Evolutionary conservation across 2,888 invertebrate species (phyloP).

Genomic region (Drosophila pegasa): DNA sequence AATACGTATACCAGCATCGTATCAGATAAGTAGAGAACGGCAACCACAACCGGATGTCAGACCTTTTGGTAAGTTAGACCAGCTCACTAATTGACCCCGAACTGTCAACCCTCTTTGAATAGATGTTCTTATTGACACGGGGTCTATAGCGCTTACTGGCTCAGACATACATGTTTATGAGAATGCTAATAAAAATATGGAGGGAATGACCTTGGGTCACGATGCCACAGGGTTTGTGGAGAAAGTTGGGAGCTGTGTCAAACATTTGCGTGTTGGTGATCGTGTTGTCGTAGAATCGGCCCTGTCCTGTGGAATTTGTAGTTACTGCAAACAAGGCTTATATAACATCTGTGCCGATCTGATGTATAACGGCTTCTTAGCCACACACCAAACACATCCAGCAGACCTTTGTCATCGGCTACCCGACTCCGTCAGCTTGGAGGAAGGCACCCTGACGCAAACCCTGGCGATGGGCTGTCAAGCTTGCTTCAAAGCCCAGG

Average conservation of each 20-base stretch:
- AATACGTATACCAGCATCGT: conserved; percentile 58
- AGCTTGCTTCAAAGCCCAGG: conserved; percentile 72
- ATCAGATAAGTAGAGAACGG: conserved; percentile 49
- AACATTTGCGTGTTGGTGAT: conserved; percentile 90
- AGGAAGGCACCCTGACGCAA: conserved; percentile 74
- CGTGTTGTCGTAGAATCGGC: conserved; percentile 97
- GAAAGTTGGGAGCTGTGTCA: conserved; percentile 88
- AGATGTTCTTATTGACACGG: conserved; percentile 90
- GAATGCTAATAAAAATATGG: conserved; percentile 63
- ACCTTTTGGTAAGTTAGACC: conserved; percentile 59
- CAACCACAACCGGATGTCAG: conserved; percentile 50
- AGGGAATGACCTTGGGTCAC: conserved; percentile 91
- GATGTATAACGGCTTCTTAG: conserved; percentile 77
- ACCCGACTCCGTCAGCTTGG: conserved; percentile 59
- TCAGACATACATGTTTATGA: conserved; percentile 94
- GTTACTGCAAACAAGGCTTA: conserved; percentile 89
- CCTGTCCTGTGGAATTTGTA: conserved; percentile 93
- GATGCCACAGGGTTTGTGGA: conserved; percentile 93
- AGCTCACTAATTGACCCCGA: background rate
- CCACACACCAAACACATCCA: conserved; percentile 75
- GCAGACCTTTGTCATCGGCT: conserved; percentile 80
- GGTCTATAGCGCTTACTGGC: conserved; percentile 96
- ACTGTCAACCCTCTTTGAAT: background rate
- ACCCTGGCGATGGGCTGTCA: conserved; percentile 79
- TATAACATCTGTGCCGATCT: conserved; percentile 80